Evolutionary conservation across 2,113 vertebrate species (phyloP), one percentile per base, ranked within the genome.

Genomic region (Manacus vitellinus): DNA sequence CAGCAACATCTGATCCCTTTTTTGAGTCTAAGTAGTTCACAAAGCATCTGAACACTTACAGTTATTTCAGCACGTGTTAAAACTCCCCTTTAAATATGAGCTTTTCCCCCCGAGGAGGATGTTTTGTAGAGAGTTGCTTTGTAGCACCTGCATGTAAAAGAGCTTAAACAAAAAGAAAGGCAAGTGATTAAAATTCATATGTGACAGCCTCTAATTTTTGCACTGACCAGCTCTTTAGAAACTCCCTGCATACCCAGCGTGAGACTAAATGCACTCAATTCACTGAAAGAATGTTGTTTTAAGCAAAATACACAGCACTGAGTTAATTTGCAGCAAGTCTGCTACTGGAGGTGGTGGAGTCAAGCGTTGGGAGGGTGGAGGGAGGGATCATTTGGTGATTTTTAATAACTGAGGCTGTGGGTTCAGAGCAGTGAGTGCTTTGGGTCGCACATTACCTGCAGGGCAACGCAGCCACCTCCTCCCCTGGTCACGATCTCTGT

Each of bases 181-280:
- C 51, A 56, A 44, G 24, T 46, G 25, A 79, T 96, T 83, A 58
- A 82, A 91, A 92, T 75, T 91, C 43, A 2, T 44, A 14, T 54
- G 56, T 85, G 52, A 63, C n/a, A 41, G 82, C 52, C 61, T 75
- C 52, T 82, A 41, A 62, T 91, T 95, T 85, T 95, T 62, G 9
- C 12, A 3, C 55, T 70, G 88, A 39, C 73, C 80, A 35, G 37
- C 65, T 85, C 73, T 85, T 89, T 78, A 62, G 52, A 85, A 92
- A 49, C 39, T 74, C 56, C 24, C 5, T 9, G 12, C 28, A 3
- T 12, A 12, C 7, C 8, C 28, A 2, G 17, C 12, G 21, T 58
- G 85, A 39, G n/a, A 25, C 25, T n/a, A 8, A 71, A 62, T 2
- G 2, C 14, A 1, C 20, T 80, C 0, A 0, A 10, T 49, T 77